Evolutionary conservation across 1,140 invertebrate species (phyloP).

Genomic region (Cyphomyrmex costatus): DNA sequence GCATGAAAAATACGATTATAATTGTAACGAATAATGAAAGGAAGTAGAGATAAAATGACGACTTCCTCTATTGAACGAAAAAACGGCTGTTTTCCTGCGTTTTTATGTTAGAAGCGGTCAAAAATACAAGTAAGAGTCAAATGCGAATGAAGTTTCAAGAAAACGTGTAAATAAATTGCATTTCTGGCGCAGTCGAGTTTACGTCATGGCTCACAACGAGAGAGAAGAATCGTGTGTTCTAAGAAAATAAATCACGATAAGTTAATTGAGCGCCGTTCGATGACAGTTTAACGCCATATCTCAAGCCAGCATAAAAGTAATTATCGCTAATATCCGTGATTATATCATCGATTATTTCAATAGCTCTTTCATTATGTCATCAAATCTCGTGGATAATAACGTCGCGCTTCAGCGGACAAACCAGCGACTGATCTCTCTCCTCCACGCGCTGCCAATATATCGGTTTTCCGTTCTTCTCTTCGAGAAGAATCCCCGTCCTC

Average conservation of each 20-base stretch:
- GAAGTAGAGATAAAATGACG: background rate
- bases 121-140: no score
- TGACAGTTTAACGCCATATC: slow-evolving; percentile 42
- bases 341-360: slow-evolving; percentile 64
- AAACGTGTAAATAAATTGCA: slow-evolving; percentile 4
- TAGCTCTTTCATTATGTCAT: slow-evolving; percentile 61
- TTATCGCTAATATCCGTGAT: slow-evolving; percentile 62
- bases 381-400: slow-evolving; percentile 52
- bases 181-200: slow-evolving; percentile 24
- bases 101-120: no score
- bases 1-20: slow-evolving; percentile 15
- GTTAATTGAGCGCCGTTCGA: slow-evolving; percentile 47
- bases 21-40: slow-evolving; percentile 21
- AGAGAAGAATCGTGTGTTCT: slow-evolving; percentile 46
- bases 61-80: background rate
- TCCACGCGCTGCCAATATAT: background rate
- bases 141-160: background rate
- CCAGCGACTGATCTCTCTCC: background rate
- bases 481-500: slow-evolving; percentile 32
- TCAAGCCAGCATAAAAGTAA: slow-evolving; percentile 44
- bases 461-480: background rate
- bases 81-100: background rate
- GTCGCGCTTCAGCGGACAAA: slow-evolving; percentile 40
- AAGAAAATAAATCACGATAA: slow-evolving; percentile 58
- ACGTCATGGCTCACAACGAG: slow-evolving; percentile 14